Base-by-base conservation (phyloP, 2,888 invertebrate genomes). In the Chaetogeoica ovagalla region DNA sequence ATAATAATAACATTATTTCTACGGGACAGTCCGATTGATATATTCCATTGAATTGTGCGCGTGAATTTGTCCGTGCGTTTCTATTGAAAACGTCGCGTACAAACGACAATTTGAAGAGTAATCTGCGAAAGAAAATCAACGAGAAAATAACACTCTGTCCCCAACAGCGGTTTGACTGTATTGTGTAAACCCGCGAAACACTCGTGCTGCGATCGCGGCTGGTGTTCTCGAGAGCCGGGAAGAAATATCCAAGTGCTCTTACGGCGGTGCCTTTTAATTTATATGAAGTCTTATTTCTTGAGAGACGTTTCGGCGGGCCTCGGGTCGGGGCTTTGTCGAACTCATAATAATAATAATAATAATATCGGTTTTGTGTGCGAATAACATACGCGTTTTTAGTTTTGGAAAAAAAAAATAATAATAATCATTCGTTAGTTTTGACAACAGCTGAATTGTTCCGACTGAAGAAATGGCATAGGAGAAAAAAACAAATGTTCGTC, bases 101-200 rank as follows among this genome's bases (percentile, higher is more conserved):
- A 30, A 4, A 48, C 52, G 52, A 69, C 2, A 19, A 52, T 52
- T 30, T 30, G 52, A 69, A 52, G 23, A 23, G 52, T 52, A 68
- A 52, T 30, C 52, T 48, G 17, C 19, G 30, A 30, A 4, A 30
- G 11, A 69, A 69, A 68, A 68, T 68, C 23, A 68, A 68, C 48
- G 48, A 23, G 48, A 21, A 68, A 69, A 69, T 52, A 68, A 69
- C 52, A 69, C 23, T 52, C 30, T 23, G 30, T 30, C 30, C 30
- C 23, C 23, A 2, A 1, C 68, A 30, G 30, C 30, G 4, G 19
- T 69, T 69, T 52, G 68, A 69, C 30, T 68, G 21, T 30, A 30
- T 30, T 48, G 68, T 23, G 52, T 30, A 52, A 69, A 52, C 52
- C 9, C 4, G 30, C 1, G 30, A 30, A 23, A 52, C 68, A 52